Conservation (phyloP, 2,888 invertebrate genomes). For the Mimumesa dahlbomi region DNA sequence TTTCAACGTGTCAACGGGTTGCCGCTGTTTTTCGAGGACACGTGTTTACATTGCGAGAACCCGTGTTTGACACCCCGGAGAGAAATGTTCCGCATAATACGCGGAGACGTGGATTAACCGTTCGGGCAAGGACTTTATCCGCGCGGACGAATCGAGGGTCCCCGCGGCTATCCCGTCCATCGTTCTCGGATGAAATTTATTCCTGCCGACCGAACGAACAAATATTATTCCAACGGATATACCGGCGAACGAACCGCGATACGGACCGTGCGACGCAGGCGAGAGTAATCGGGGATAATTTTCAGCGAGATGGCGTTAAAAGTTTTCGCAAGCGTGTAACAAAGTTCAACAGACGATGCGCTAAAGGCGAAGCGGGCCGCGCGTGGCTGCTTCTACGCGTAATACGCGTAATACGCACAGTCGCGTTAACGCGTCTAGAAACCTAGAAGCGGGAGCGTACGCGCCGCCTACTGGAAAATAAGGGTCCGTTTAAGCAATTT, state of each 20-base stretch:
- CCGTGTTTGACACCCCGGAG: constrained; percentile 23
- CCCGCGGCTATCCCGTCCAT: no score
- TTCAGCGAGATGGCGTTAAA: not conserved
- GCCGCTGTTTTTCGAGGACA: constrained; percentile 32
- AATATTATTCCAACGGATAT: no score
- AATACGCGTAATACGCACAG: constrained; percentile 41
- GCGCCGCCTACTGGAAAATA: constrained; percentile 36
- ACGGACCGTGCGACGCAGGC: no score
- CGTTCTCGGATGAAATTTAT: no score
- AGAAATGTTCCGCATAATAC: constrained; percentile 32
- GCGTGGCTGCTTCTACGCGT: constrained; percentile 37
- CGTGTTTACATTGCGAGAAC: constrained; percentile 29
- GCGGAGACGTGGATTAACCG: constrained; percentile 19
- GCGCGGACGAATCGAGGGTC: no score
- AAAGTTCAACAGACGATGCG: constrained; percentile 41
- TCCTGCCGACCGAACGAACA: no score
- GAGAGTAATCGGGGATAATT: no score
- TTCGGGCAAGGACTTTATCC: no score
- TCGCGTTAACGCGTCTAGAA: constrained; percentile 41
- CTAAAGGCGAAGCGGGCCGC: constrained; percentile 32
- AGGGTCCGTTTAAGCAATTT: constrained; percentile 45
- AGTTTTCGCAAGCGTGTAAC: constrained; percentile 23
- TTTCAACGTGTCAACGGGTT: constrained; percentile 26
- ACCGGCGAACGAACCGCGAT: no score
- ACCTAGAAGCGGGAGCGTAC: no score